Conservation (phyloP, 1,140 invertebrate species). For the Condylostylus longicornis region DNA sequence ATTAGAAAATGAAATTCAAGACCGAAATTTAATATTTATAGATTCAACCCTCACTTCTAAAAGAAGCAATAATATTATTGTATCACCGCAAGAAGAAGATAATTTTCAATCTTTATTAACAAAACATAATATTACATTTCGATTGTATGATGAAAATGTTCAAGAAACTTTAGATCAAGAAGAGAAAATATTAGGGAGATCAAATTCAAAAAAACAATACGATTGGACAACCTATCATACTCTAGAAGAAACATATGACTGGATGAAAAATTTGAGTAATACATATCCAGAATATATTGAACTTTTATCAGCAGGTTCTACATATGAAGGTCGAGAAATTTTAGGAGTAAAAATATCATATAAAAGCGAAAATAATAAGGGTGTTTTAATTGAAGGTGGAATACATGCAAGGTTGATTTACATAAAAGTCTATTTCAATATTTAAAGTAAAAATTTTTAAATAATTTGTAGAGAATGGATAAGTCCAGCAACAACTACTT, state of each 20-base stretch:
- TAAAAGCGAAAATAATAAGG: slow-evolving; percentile 16
- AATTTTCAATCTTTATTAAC: slow-evolving; percentile 7
- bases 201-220: slow-evolving; percentile 13
- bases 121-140: slow-evolving; percentile 1
- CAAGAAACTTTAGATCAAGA: slow-evolving; percentile 26
- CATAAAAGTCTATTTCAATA: neutral
- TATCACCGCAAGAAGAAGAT: slow-evolving; percentile 13
- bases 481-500: slow-evolving; percentile 50
- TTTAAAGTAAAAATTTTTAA: slow-evolving; percentile 19
- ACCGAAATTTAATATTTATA: too few species aligned
- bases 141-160: slow-evolving; percentile 24
- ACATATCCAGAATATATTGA: slow-evolving; percentile 34
- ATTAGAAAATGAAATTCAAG: too few species aligned
- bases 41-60: too few species aligned
- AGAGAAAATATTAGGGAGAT: slow-evolving; percentile 12
- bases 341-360: slow-evolving; percentile 42
- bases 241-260: slow-evolving; percentile 35
- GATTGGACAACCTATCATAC: slow-evolving; percentile 33
- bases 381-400: slow-evolving; percentile 39
- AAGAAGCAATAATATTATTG: slow-evolving; percentile 14
- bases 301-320: slow-evolving; percentile 37
- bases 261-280: slow-evolving; percentile 28
- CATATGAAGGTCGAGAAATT: slow-evolving; percentile 44
- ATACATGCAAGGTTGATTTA: slow-evolving; percentile 53
- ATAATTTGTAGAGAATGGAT: slow-evolving; percentile 82